A percentile compares a stretch with the other conserved stretches of the same genome.
These are phyloP conservation scores for Anser brachyrhynchus DNA, from an alignment of 2,113 vertebrate genomes.

Conservation along the genomic window DNA sequence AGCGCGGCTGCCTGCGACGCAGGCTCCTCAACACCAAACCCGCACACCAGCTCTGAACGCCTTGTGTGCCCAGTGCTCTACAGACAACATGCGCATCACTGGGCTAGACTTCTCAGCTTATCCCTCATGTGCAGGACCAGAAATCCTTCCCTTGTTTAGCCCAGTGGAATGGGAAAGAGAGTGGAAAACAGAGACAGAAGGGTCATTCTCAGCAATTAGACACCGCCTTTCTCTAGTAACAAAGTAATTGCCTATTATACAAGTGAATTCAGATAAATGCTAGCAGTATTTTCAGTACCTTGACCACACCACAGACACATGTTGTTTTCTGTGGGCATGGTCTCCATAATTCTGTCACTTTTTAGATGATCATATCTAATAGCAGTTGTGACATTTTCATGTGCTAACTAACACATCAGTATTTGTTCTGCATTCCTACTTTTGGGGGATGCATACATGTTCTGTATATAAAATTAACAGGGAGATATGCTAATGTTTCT, in stretches of 20 bases:
- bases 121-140: not conserved
- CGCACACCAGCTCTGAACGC: not conserved
- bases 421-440: not conserved
- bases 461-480: not conserved
- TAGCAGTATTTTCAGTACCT: not conserved
- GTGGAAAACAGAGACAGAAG: conserved; percentile 1
- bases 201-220: conserved; percentile 38
- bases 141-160: not conserved
- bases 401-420: not conserved
- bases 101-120: not conserved
- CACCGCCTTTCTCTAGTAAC: conserved; percentile 17
- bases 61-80: not conserved
- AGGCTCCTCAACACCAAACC: not conserved
- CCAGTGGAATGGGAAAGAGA: not conserved
- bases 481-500: not conserved
- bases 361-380: not conserved
- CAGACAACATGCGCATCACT: not conserved
- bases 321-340: not conserved
- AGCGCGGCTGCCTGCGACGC: not conserved
- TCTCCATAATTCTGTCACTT: not conserved
- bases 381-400: not conserved
- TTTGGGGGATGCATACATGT: not conserved
- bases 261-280: not conserved
- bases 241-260: not conserved
- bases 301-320: not conserved